Evolutionary conservation across 2,888 invertebrate genomes (phyloP).

Genomic region (Cyrtodaria siliqua): DNA sequence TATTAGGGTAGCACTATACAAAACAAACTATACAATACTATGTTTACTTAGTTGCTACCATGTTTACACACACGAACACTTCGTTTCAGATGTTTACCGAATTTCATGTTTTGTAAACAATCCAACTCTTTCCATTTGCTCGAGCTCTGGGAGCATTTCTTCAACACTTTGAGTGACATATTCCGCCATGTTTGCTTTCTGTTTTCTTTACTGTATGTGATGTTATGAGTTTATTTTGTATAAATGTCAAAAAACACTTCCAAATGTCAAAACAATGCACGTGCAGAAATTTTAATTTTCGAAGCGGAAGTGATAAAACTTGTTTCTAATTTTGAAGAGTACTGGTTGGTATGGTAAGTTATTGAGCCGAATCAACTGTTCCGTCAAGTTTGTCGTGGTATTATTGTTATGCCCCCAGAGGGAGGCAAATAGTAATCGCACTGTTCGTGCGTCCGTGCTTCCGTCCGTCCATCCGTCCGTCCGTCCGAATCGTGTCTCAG

Average conservation of each 20-base stretch:
- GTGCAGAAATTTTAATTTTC: not conserved
- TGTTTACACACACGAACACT: not conserved
- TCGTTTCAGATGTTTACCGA: slow-evolving; percentile 86
- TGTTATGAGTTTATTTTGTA: no score
- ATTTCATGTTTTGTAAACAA: slow-evolving; percentile 90
- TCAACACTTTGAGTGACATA: slow-evolving; percentile 92
- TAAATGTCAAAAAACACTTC: no score
- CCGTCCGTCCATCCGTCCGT: no score
- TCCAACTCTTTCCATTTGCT: slow-evolving; percentile 91
- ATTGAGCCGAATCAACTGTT: no score
- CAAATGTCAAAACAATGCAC: not conserved
- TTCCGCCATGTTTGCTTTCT: slow-evolving; percentile 90
- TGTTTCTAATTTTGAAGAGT: not conserved
- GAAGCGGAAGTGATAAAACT: not conserved
- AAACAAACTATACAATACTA: no score
- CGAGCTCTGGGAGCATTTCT: slow-evolving; percentile 92
- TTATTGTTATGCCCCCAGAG: no score
- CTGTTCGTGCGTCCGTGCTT: no score
- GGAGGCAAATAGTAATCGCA: no score
- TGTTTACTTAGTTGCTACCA: no score
- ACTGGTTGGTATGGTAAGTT: not conserved
- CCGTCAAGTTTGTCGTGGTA: no score
- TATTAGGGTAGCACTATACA: no score
- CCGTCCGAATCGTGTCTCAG: no score
- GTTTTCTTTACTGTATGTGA: slow-evolving; percentile 37